phyloP scores from a whole-genome alignment of 2,888 invertebrate species.

The Leptopterna dolabrata region DNA sequence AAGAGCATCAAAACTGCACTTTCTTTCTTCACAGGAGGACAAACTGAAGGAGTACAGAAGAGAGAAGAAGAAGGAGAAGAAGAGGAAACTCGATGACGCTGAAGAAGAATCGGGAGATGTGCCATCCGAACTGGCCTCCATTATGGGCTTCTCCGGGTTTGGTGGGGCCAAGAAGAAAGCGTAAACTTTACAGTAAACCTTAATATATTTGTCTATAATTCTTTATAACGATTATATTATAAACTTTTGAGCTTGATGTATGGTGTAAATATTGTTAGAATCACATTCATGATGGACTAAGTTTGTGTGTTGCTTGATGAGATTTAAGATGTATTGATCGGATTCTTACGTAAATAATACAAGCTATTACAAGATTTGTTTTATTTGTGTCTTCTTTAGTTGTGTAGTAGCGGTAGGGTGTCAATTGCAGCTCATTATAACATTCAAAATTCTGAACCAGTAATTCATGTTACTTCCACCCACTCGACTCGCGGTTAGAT shows the following conservation, averaged over 20 bases:
- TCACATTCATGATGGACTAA: no score
- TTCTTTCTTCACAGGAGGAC: conserved; percentile 75
- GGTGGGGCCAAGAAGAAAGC: conserved; percentile 82
- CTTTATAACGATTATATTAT: background rate
- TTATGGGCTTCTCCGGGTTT: conserved; percentile 97
- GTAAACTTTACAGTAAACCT: background rate
- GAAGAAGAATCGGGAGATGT: conserved; percentile 69
- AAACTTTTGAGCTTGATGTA: background rate
- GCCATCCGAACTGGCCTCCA: conserved; percentile 79
- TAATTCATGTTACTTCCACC: no score
- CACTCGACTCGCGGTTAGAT: no score
- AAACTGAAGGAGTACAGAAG: conserved; percentile 88
- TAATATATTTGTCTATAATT: background rate
- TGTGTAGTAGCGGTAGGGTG: no score
- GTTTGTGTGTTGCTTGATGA: no score
- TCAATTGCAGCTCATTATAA: no score
- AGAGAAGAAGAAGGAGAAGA: conserved; percentile 89
- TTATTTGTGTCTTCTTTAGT: no score
- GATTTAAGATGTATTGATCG: no score
- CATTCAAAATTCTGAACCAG: no score
- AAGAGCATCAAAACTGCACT: background rate
- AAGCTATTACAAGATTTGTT: no score
- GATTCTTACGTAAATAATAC: no score
- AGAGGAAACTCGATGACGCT: conserved; percentile 81
- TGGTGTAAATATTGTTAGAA: background rate